phyloP scores from a whole-genome alignment of 2,113 vertebrate species.

The Microcebus tavaratra region DNA sequence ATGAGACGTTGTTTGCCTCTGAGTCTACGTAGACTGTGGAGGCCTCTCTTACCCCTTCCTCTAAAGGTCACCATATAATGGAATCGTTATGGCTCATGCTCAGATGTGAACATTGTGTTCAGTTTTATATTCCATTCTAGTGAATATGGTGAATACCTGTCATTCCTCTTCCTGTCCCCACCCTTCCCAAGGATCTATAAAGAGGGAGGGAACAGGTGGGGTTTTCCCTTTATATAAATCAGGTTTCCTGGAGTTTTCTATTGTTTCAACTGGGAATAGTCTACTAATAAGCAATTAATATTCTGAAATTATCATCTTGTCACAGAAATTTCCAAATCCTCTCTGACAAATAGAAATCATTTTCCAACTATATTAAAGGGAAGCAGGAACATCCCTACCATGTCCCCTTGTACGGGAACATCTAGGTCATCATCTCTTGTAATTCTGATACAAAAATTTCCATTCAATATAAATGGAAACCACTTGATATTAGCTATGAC shows the following conservation, averaged over 20 bases:
- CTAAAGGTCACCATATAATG: constrained; percentile 22
- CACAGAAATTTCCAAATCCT: constrained; percentile 69
- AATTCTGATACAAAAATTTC: neutral
- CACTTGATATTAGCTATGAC: neutral
- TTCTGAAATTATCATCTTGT: constrained; percentile 39
- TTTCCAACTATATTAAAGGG: constrained; percentile 41
- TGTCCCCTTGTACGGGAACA: neutral
- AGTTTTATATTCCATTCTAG: constrained; percentile 28
- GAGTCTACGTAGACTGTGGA: neutral
- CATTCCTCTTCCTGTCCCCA: constrained; percentile 57
- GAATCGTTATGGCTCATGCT: neutral
- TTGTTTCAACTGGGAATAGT: constrained; percentile 58
- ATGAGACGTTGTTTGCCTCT: neutral
- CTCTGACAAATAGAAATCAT: constrained; percentile 59
- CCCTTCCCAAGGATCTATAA: constrained; percentile 61
- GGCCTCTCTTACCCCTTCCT: neutral
- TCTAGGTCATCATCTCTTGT: neutral
- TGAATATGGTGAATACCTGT: neutral
- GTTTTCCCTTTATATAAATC: constrained; percentile 61
- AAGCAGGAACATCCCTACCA: neutral
- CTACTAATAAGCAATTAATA: constrained; percentile 64
- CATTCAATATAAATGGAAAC: neutral
- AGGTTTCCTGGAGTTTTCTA: constrained; percentile 59
- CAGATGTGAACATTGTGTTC: neutral
- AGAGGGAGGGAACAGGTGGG: constrained; percentile 60